These are phyloP conservation scores for Sclerurus mexicanus DNA, from an alignment of 2,113 vertebrate species.

Conservation along the genomic window DNA sequence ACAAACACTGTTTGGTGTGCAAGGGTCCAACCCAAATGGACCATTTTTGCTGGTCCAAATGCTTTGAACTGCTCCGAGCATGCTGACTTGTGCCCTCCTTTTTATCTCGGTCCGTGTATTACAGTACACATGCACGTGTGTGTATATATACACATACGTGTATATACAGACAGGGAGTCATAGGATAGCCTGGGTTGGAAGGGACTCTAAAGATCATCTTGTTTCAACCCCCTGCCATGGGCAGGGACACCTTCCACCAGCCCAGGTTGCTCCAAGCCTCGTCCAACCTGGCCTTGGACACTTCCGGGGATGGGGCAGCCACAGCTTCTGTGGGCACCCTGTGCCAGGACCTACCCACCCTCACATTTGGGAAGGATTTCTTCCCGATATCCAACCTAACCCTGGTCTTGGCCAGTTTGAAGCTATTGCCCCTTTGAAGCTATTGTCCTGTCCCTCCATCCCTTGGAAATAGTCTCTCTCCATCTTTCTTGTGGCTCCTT, in stretches of 20 bases:
- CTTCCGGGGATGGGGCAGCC: neutral
- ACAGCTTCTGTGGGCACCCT: neutral
- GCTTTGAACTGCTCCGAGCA: neutral
- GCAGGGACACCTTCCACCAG: neutral
- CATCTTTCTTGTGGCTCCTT: neutral
- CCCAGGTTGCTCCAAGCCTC: neutral
- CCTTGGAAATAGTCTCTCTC: neutral
- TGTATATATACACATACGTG: rapidly evolving
- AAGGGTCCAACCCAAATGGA: neutral
- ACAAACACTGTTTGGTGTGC: neutral
- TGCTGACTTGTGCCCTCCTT: neutral
- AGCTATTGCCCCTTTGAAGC: neutral
- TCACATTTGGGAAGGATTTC: neutral
- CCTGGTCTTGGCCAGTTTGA: no score
- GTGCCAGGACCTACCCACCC: neutral
- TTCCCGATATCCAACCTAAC: neutral
- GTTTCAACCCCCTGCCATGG: neutral
- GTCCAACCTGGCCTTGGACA: neutral
- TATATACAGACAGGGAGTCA: neutral
- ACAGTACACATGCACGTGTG: neutral
- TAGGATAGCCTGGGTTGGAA: neutral
- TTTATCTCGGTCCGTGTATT: neutral
- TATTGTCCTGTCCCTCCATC: neutral
- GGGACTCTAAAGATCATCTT: neutral
- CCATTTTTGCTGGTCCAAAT: neutral